These are phyloP conservation scores for Galagoides demidoff DNA, from an alignment of 2,797 vertebrate species.

Conservation along the genomic window DNA sequence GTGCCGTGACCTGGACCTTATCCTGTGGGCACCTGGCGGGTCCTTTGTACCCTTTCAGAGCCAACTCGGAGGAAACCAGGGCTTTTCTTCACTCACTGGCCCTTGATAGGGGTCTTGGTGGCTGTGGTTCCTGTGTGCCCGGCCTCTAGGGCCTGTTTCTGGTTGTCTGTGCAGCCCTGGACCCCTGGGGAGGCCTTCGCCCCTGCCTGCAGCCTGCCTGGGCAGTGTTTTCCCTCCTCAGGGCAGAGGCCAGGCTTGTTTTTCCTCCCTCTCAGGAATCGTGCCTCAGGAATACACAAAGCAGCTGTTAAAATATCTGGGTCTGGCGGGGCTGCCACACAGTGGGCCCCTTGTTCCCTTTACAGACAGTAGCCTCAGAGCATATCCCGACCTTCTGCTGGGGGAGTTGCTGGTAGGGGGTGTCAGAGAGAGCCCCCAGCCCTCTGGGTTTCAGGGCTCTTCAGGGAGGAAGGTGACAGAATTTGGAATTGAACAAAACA, in stretches of 20 bases:
- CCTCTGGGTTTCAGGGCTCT: background rate
- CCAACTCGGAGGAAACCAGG: background rate
- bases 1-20: background rate
- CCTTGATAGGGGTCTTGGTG: slow-evolving; percentile 58
- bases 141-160: slow-evolving; percentile 49
- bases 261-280: slow-evolving; percentile 82
- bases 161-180: slow-evolving; percentile 60
- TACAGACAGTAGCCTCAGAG: slow-evolving; percentile 71
- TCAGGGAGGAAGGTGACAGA: background rate
- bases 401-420: background rate
- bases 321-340: slow-evolving; percentile 82
- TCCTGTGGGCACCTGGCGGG: background rate
- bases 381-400: background rate
- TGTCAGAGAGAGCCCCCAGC: background rate
- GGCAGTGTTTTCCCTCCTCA: slow-evolving; percentile 78
- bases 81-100: background rate
- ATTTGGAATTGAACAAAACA: background rate
- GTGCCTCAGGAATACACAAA: slow-evolving; percentile 82
- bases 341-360: slow-evolving; percentile 84
- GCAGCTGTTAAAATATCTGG: slow-evolving; percentile 88
- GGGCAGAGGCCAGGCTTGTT: slow-evolving; percentile 86
- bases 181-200: slow-evolving; percentile 61
- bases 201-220: slow-evolving; percentile 66
- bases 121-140: slow-evolving; percentile 56
- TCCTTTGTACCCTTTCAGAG: background rate